Evolutionary conservation across 2,888 invertebrate species (phyloP).

Genomic region (Geophilus truncorum): DNA sequence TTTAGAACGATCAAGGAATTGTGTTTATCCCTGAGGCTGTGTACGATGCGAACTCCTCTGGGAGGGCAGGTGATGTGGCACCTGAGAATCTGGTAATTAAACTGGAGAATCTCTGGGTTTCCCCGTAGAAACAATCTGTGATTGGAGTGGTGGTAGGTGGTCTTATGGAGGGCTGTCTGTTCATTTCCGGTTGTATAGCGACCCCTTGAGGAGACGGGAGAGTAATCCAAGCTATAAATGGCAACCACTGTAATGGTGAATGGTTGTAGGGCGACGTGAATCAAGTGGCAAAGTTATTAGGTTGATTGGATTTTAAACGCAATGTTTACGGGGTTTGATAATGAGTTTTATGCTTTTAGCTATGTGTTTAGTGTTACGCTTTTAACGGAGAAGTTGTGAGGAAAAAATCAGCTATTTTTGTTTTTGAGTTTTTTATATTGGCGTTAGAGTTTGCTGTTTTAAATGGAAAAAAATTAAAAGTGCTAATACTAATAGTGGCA

Average conservation of each 20-base stretch:
- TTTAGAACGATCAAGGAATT: background rate
- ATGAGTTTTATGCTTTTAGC: background rate
- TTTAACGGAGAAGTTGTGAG: too few species aligned
- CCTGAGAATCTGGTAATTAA: slow-evolving; percentile 7
- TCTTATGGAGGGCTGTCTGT: background rate
- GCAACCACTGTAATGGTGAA: background rate
- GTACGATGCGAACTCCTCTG: background rate
- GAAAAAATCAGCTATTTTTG: too few species aligned
- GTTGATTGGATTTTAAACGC: background rate
- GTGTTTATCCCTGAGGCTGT: slow-evolving; percentile 1
- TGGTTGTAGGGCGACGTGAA: background rate
- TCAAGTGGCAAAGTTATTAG: background rate
- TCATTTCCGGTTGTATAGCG: slow-evolving; percentile 6
- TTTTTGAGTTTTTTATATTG: too few species aligned
- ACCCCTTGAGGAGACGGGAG: background rate
- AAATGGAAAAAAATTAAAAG: too few species aligned
- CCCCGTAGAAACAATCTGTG: background rate
- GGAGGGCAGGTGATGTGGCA: background rate
- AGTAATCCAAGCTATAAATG: background rate
- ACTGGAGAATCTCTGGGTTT: slow-evolving; percentile 10
- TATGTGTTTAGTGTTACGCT: too few species aligned
- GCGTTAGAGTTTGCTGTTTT: too few species aligned
- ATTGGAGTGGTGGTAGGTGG: background rate
- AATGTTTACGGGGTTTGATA: background rate
- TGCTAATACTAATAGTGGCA: too few species aligned